Conservation (phyloP, 2,888 invertebrate genomes). For the Capitulum mitella region DNA sequence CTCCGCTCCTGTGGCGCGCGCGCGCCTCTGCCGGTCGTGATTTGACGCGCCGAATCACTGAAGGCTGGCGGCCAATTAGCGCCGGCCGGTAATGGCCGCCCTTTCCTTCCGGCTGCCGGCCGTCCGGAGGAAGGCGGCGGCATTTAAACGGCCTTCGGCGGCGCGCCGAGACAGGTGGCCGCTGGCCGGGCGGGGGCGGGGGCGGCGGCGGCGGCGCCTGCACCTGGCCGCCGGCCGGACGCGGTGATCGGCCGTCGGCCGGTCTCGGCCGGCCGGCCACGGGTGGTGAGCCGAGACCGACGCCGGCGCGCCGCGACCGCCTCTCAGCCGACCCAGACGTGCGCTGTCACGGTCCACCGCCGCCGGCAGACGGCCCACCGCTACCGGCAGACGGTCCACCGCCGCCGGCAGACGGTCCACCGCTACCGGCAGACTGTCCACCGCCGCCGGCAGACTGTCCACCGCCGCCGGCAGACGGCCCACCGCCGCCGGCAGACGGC, state of each 20-base stretch:
- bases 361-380: too few relatives aligned
- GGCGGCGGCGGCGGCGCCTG: not conserved
- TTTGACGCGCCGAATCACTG: not conserved
- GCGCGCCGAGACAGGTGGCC: not conserved
- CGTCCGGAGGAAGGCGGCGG: not conserved
- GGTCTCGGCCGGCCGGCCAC: not conserved
- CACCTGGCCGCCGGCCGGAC: not conserved
- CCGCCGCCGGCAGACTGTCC: too few relatives aligned
- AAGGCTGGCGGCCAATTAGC: not conserved
- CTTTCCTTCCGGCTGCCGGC: not conserved
- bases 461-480: too few relatives aligned
- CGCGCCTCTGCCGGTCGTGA: not conserved
- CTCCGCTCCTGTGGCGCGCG: too few relatives aligned
- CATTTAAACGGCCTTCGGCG: not conserved
- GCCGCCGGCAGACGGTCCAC: too few relatives aligned
- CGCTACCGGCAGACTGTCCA: too few relatives aligned
- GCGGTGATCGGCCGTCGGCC: not conserved
- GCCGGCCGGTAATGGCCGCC: not conserved
- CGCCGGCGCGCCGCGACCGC: not conserved
- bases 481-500: too few relatives aligned
- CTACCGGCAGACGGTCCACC: too few relatives aligned
- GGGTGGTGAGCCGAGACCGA: conserved; percentile 16
- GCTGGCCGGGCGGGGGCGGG: not conserved
- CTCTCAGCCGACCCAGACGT: not conserved
- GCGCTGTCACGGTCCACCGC: too few relatives aligned